Conservation (phyloP, 2,797 vertebrate genomes). For the Clangula hyemalis region DNA sequence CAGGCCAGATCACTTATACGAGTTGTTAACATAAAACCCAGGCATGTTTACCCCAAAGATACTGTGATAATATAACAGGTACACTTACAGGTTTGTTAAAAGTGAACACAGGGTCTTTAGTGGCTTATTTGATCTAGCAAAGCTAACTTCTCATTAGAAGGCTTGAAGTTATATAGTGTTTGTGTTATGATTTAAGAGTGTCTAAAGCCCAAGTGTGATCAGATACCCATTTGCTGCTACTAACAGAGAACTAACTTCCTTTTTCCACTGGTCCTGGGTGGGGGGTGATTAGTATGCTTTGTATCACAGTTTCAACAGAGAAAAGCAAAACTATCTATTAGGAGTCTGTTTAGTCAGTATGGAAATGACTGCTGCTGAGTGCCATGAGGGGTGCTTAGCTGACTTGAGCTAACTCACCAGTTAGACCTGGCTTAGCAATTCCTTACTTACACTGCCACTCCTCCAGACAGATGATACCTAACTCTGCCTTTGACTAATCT, state of each 20-base stretch:
- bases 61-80: neutral
- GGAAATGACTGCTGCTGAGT: neutral
- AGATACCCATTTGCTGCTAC: neutral
- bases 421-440: neutral
- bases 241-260: neutral
- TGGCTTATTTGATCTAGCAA: neutral
- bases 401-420: neutral
- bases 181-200: neutral
- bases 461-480: neutral
- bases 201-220: neutral
- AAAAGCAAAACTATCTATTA: neutral
- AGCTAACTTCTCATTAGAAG: neutral
- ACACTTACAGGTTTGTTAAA: neutral
- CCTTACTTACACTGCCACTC: neutral
- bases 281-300: neutral
- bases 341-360: neutral
- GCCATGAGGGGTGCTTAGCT: rapidly evolving
- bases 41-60: neutral
- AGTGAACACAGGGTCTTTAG: neutral
- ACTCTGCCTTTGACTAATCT: neutral
- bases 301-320: neutral
- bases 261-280: neutral
- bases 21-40: neutral
- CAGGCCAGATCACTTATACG: neutral
- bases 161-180: neutral